A percentile compares a stretch with the other conserved stretches of the same genome.
These are phyloP conservation scores for Chydorus sphaericus DNA, from an alignment of 2,888 invertebrate genomes.

Conservation along the genomic window DNA sequence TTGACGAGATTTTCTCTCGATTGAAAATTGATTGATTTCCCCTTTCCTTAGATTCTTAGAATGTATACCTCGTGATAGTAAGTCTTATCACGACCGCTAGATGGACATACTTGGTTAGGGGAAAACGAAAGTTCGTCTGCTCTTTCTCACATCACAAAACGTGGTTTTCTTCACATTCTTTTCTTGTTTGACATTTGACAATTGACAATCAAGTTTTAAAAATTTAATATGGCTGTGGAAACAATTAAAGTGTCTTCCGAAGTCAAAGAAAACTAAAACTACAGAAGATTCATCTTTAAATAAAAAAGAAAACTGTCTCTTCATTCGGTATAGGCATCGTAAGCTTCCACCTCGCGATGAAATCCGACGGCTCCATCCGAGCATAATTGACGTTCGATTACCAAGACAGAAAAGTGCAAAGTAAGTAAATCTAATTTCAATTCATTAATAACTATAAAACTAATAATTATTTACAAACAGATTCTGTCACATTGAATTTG, in stretches of 20 bases:
- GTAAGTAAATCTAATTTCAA: not conserved
- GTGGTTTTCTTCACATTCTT: not conserved
- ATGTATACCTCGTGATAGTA: no score
- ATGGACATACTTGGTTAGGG: no score
- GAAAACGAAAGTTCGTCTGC: not conserved
- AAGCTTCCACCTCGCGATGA: slow-evolving; percentile 9
- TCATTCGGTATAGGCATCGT: not conserved
- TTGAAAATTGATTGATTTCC: not conserved
- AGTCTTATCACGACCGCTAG: no score
- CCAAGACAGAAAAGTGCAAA: slow-evolving; percentile 13
- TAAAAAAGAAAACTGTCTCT: not conserved
- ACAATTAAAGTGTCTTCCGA: not conserved
- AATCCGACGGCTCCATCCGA: slow-evolving; percentile 7
- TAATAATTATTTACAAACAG: not conserved
- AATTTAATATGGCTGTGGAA: not conserved
- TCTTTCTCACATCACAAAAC: not conserved
- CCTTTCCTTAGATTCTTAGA: not conserved
- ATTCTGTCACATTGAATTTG: slow-evolving; percentile 6
- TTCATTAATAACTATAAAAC: not conserved
- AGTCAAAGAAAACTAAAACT: not conserved
- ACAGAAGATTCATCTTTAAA: not conserved
- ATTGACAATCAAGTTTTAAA: not conserved
- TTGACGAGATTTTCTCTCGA: no score
- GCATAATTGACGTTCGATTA: slow-evolving; percentile 8
- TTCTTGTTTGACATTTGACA: not conserved